phyloP scores from a whole-genome alignment of 2,113 vertebrate species.

The Caretta caretta region DNA sequence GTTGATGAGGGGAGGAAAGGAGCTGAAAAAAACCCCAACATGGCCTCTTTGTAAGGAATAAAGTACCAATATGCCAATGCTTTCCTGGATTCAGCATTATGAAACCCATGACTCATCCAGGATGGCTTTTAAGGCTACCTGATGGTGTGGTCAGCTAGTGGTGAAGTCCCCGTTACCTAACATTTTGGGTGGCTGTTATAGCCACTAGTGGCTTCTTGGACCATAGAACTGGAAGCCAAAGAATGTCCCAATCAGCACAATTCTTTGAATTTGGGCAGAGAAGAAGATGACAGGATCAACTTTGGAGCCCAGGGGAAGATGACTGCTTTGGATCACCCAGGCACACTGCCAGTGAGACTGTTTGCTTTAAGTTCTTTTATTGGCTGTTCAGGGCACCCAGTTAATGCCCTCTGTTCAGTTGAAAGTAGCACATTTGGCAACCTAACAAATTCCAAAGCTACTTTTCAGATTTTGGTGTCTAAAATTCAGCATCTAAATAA shows the following conservation, averaged over 20 bases:
- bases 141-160: accelerated
- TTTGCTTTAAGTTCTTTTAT: neutral
- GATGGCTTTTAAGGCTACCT: neutral
- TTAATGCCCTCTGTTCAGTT: neutral
- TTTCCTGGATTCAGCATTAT: neutral
- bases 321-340: neutral
- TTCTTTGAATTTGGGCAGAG: neutral
- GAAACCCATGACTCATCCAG: neutral
- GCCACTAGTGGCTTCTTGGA: accelerated
- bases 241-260: neutral
- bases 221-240: neutral
- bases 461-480: neutral
- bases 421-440: neutral
- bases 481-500: neutral
- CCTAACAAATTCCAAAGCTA: neutral
- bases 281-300: neutral
- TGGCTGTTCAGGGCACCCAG: accelerated
- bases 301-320: neutral
- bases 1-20: accelerated
- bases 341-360: accelerated
- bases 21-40: neutral
- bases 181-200: neutral
- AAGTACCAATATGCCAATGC: neutral
- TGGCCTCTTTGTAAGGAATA: neutral
- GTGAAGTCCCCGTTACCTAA: neutral